Base-by-base conservation (phyloP, 2,888 invertebrate genomes). In the Himalopsyche anomala region DNA sequence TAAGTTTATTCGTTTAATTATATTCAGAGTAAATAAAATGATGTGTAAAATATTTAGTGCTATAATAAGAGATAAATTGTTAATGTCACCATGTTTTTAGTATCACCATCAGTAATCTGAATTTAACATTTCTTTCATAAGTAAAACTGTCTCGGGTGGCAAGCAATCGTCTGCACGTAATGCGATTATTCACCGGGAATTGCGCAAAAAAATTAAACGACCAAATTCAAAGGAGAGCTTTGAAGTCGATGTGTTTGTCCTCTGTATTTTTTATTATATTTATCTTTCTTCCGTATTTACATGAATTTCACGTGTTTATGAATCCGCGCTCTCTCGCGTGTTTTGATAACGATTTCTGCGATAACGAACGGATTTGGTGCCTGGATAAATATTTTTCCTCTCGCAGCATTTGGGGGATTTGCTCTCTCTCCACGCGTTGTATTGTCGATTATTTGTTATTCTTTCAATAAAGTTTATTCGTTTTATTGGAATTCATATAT, bases 111-210 rank as follows among this genome's bases (percentile, higher is more conserved):
- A 51, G 51, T 51, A 51, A 38, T 38, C 74, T 74, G 80, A 80
- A 51, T 51, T 80, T 80, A 80, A 80, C 42, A 80, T 80, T 80
- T 80, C 45, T 80, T 80, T 42, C 45, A 19, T 19, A 36, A 62
- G 82, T 62, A 38, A 74, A 74, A 74, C 74, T 36, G 74, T 74
- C 74, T 74, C n/a, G 82, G 55, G 42, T 40, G 28, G 80, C 56
- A 79, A 82, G 83, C 85, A 83, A 86, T 86, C 85, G 85, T 80
- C 80, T 83, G 85, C 83, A 83, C 83, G 85, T 86, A 86, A 86
- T 38, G 56, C 85, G 85, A 86, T 86, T 84, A 86, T 81, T 82
- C 55, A 55, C 86, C 56, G 69, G 82, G 40, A 62, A 86, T 81
- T 86, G 86, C 81, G 84, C 83, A 84, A 86, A 86, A 83, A 84